Conservation (phyloP, 2,797 vertebrate species). For the Naso thynnoides region DNA sequence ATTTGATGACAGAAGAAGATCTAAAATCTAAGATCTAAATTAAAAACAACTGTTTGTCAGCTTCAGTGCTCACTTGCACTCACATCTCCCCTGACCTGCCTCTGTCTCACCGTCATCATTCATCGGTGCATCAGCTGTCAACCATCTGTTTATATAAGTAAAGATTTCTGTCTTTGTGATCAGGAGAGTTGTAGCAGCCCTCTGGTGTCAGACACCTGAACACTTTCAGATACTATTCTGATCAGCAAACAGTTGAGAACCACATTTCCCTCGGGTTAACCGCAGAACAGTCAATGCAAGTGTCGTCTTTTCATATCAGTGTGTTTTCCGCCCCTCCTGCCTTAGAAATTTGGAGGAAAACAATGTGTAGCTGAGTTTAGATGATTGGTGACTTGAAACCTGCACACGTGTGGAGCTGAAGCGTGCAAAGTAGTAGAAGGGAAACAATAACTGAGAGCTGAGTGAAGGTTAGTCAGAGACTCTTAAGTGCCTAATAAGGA, state of each 20-base stretch:
- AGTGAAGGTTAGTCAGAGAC: conserved; percentile 43
- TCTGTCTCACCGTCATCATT: background rate
- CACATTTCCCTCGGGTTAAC: background rate
- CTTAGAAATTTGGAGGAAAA: conserved; percentile 14
- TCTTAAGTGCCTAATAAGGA: conserved; percentile 76
- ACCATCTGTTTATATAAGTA: background rate
- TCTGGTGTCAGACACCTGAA: background rate
- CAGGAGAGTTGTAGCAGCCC: conserved; percentile 9
- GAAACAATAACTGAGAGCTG: conserved; percentile 28
- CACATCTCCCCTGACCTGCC: background rate
- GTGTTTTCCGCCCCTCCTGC: conserved; percentile 4
- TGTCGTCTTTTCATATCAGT: conserved; percentile 16
- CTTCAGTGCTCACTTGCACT: background rate
- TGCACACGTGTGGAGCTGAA: conserved; percentile 2
- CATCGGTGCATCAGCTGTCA: background rate
- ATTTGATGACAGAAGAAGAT: too few species aligned
- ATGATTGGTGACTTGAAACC: conserved; percentile 22
- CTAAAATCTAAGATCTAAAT: too few species aligned
- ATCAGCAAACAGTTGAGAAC: background rate
- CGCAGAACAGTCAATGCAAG: background rate
- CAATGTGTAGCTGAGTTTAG: conserved; percentile 4
- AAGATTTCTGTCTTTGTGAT: background rate
- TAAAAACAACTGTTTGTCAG: too few species aligned
- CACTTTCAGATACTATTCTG: background rate
- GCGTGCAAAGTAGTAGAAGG: conserved; percentile 1